Conservation (phyloP, 1,140 invertebrate species). For the Drepana arcuata region DNA sequence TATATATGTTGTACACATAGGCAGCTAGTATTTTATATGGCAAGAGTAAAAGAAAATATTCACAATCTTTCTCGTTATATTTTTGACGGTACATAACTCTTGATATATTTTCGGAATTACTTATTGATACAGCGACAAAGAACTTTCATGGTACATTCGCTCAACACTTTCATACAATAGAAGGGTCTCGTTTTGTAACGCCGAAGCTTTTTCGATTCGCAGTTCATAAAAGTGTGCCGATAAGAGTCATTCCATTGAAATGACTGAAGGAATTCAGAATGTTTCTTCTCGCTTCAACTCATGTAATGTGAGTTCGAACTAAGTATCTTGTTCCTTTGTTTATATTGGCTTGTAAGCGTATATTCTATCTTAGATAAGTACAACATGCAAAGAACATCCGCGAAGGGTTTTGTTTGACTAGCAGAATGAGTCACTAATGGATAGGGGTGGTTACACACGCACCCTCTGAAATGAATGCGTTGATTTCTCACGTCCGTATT, state of each 20-base stretch:
- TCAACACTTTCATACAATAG: constrained; percentile 40
- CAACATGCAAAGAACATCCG: constrained; percentile 46
- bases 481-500: constrained; percentile 55
- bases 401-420: constrained; percentile 38
- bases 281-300: too few species aligned
- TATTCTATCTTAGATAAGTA: too few species aligned
- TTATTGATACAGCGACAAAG: constrained; percentile 34
- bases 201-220: constrained; percentile 50
- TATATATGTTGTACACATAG: too few species aligned
- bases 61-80: too few species aligned
- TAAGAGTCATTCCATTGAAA: constrained; percentile 50
- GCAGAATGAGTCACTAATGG: constrained; percentile 51
- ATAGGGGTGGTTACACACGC: constrained; percentile 41
- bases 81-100: too few species aligned
- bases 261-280: constrained; percentile 45
- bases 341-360: constrained; percentile 33
- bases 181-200: constrained; percentile 45
- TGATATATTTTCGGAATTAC: constrained; percentile 17
- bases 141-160: constrained; percentile 36
- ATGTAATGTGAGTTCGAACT: constrained; percentile 10
- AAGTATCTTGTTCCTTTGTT: constrained; percentile 36
- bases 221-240: constrained; percentile 53
- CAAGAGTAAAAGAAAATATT: too few species aligned
- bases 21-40: too few species aligned
- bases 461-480: constrained; percentile 60